Evolutionary conservation across 2,113 vertebrate genomes (phyloP), one percentile per base, ranked within the genome.

Genomic region (Thinocorus orbignyianus): DNA sequence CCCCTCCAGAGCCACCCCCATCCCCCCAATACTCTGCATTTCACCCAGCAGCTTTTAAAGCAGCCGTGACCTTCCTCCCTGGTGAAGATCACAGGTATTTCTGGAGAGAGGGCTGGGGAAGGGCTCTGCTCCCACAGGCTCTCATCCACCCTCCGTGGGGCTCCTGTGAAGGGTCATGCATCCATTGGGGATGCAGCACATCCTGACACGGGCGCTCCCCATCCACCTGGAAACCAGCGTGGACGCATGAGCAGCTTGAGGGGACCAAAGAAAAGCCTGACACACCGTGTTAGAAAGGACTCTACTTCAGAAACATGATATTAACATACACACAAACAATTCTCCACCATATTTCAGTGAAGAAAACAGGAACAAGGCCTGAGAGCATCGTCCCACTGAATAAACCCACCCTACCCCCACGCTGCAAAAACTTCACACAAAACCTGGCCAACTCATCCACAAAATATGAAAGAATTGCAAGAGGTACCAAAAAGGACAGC

Each of bases 151-250:
- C 13, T 41, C 17, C 2, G 15, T 26, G 8, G 57, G 16, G 42
- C 22, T 77, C 42, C 18, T 1, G 1, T 1, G 23, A 28, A 30
- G 52, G 39, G 3, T 46, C 0, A 2, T 4, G 64, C 48, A 46
- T 28, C 74, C 74, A 2, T 4, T 4, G 14, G 69, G 81, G 62
- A 69, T 31, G 57, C 64, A 10, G 60, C 41, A 10, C 52, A 30
- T 22, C 52, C 71, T 6, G 0, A 35, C 41, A 19, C 3, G 1
- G 76, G 69, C 65, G 55, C 70, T 19, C 10, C 28, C 33, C 28
- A 54, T 9, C 30, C 65, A 13, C 26, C 55, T 7, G 13, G 11
- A 64, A 62, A 33, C 35, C 5, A 0, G 39, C 1, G 0, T 3
- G 10, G 14, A 8, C 3, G 44, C 57, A 14, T 2, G 35, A 46